Conservation (phyloP, 2,797 vertebrate genomes). For the Sebastiscus tertius region DNA sequence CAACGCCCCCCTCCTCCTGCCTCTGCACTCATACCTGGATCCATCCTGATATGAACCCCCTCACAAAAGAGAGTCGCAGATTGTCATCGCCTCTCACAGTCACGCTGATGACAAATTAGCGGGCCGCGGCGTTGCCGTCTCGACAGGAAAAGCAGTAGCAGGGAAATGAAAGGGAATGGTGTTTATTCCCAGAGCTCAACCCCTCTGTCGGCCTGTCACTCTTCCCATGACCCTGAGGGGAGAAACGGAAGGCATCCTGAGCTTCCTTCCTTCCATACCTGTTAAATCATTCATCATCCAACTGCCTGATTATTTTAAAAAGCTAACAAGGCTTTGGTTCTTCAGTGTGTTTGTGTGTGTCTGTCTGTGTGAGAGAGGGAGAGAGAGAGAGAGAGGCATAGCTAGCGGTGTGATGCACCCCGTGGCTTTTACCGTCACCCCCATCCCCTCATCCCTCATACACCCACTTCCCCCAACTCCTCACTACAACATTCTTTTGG, state of each 20-base stretch:
- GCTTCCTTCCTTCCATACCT: slow-evolving; percentile 82
- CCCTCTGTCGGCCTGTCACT: slow-evolving; percentile 82
- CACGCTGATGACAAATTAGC: slow-evolving; percentile 71
- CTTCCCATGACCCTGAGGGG: slow-evolving; percentile 75
- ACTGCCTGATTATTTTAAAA: slow-evolving; percentile 87
- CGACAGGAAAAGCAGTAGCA: slow-evolving; percentile 76
- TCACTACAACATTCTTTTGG: slow-evolving; percentile 54
- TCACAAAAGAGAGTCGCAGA: slow-evolving; percentile 63
- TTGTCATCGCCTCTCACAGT: slow-evolving; percentile 66
- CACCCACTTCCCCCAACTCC: slow-evolving; percentile 50
- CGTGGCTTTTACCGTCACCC: slow-evolving; percentile 53
- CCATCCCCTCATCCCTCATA: slow-evolving; percentile 31
- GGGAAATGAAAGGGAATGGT: slow-evolving; percentile 83
- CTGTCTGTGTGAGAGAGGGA: slow-evolving; percentile 39
- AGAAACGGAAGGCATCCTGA: slow-evolving; percentile 79
- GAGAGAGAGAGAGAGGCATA: slow-evolving; percentile 58
- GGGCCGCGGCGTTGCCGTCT: slow-evolving; percentile 68
- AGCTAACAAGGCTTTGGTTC: slow-evolving; percentile 78
- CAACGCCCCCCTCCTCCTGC: background rate
- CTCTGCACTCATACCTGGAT: slow-evolving; percentile 27
- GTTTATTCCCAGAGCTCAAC: slow-evolving; percentile 83
- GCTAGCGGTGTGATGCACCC: slow-evolving; percentile 75
- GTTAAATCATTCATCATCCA: slow-evolving; percentile 87
- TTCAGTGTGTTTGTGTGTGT: background rate
- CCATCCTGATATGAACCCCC: slow-evolving; percentile 47